Percentiles rank a stretch among this genome's conserved stretches.
These are phyloP conservation scores for Malaclemys terrapin DNA, from an alignment of 2,113 vertebrate genomes.

Conservation along the genomic window DNA sequence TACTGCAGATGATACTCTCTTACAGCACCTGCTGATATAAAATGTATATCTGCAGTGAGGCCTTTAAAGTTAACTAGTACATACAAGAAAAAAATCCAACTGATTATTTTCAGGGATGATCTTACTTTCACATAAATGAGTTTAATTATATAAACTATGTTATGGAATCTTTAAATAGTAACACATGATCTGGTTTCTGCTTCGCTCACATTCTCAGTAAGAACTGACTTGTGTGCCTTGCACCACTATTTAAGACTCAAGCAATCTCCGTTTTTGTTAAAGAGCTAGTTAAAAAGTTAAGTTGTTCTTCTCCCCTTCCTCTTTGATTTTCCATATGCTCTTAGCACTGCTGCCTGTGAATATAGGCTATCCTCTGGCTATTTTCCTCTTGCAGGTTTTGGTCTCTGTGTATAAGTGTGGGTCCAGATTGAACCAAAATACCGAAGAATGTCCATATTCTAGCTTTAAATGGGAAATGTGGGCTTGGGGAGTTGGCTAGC, in stretches of 20 bases:
- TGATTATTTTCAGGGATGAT: not conserved
- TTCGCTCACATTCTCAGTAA: not conserved
- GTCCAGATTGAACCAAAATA: constrained; percentile 30
- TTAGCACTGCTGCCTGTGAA: constrained; percentile 16
- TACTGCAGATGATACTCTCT: constrained; percentile 58
- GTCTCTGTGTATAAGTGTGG: constrained; percentile 8
- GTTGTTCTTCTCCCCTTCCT: constrained; percentile 11
- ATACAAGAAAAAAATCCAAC: not conserved
- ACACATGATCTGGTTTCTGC: not conserved
- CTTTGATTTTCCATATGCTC: constrained; percentile 48
- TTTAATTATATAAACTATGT: not conserved
- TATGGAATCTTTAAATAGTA: not conserved
- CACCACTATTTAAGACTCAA: not conserved
- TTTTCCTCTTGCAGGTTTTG: constrained; percentile 42
- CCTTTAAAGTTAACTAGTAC: constrained; percentile 10
- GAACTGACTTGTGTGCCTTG: not conserved
- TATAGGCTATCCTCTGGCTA: constrained; percentile 41
- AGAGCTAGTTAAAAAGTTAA: constrained; percentile 35
- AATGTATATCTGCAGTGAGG: constrained; percentile 23
- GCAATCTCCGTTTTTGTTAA: not conserved
- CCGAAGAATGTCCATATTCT: not conserved
- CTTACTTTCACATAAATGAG: not conserved
- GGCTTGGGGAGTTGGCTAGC: not conserved
- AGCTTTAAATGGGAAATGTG: not conserved
- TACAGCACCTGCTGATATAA: constrained; percentile 47